Evolutionary conservation across 2,797 vertebrate genomes (phyloP), one percentile per base, ranked within the genome.

Genomic region (Chaetodon trifasciatus): DNA sequence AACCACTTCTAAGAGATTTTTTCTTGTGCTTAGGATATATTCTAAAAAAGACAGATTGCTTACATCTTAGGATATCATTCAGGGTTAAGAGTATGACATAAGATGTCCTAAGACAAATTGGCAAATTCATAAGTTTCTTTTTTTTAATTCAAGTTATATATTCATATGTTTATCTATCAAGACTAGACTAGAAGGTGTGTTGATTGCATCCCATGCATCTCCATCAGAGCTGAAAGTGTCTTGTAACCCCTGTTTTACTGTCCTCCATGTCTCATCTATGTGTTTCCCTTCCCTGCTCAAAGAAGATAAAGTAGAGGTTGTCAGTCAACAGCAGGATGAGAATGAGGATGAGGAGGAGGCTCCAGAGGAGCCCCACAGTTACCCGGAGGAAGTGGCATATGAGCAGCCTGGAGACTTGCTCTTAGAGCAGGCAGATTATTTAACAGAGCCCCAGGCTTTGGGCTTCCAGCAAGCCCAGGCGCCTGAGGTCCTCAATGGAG

Each of bases 241-340:
- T 81, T 74, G 64, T 94, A 82, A 90, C 37, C 83, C 83, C 65
- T 39, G 70, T 81, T 88, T 74, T 95, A 82, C 93, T 96, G 90
- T 94, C 88, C 94, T 93, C 95, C 94, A 95, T 95, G 92, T 96
- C 84, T 91, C 92, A 92, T 88, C 79, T 66, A 40, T 84, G 57
- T 82, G 77, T 89, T 79, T 69, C 67, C 94, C 89, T 50, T 74
- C 69, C 88, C 68, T 88, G 75, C 86, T 85, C 68, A 90, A 96
- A 96, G 95, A 96, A 91, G 95, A 95, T 91, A 94, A 88, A 75
- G 86, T 96, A 95, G 94, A 95, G 93, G 90, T 94, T 92, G 89
- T 90, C 79, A 90, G 89, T 87, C 86, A 88, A 47, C 85, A 86
- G 55, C 88, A 88, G 74, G 76, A 86, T 74, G 86, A 89, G 80